Evolutionary conservation across 1,140 invertebrate genomes (phyloP), one percentile per base, ranked within the genome.

Genomic region (Zaprionus ghesquierei): DNA sequence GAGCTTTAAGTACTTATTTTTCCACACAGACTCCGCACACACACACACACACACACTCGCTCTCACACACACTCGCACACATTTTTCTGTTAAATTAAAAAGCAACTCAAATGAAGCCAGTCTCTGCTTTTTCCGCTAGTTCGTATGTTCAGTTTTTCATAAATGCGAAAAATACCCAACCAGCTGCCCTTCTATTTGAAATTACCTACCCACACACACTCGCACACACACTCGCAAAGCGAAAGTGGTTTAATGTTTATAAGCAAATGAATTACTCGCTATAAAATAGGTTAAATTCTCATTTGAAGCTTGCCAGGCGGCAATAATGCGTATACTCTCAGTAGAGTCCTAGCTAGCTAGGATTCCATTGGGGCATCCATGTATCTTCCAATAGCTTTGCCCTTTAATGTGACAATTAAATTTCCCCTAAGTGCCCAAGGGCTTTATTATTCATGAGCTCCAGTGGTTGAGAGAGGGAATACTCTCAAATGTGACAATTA

Each of bases 201-300:
- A 41, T 41, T 41, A 41, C 35, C 35, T 41, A 15, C n/a, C 74
- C 49, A 41, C 64, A 38, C 55, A 65, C 59, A 61, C 41, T 33
- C 54, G 50, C 70, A 41, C 54, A 27, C 31, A 23, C 31, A 29
- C 22, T 54, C 72, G 80, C 75, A 76, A 56, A 79, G 70, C 75
- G 79, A 86, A 86, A 86, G 82, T 86, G 82, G 82, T 86, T 86
- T 87, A 87, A 86, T 86, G 82, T 86, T 86, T 87, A 81, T 86
- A 86, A 86, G 82, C 82, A 86, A 86, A 86, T 86, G 81, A 86
- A 86, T 86, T 86, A 86, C 82, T 82, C n/a, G 82, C 87, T n/a
- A 79, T 82, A 41, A 86, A 86, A 86, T 86, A 89, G 82, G 82
- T 86, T 86, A 86, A 87, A 81, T 86, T 77, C 77, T 29, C 1